phyloP scores from a whole-genome alignment of 2,797 vertebrate genomes.

The Coregonus sp. region DNA sequence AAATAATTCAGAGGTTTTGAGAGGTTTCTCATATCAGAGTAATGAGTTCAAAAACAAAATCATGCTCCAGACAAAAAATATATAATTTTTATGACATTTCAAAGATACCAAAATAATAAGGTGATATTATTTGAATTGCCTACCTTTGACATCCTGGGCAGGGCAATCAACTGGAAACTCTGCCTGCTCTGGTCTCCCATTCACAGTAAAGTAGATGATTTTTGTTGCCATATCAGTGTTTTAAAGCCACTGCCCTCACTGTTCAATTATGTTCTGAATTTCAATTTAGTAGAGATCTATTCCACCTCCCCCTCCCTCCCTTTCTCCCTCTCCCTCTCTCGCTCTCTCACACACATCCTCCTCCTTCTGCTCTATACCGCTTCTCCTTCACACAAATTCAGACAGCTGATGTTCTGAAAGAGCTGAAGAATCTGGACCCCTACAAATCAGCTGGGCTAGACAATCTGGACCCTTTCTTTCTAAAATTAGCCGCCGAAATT shows the following conservation, averaged over 20 bases:
- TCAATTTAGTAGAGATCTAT: conserved; percentile 25
- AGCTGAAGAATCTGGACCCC: no score
- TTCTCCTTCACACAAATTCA: no score
- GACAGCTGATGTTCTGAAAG: no score
- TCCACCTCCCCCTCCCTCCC: conserved; percentile 21
- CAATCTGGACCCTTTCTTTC: no score
- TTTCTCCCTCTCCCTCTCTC: conserved; percentile 1
- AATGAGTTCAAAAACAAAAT: no score
- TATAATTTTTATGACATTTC: not conserved
- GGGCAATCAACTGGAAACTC: conserved; percentile 75
- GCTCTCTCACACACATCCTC: not conserved
- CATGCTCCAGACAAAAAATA: no score
- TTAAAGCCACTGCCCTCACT: conserved; percentile 14
- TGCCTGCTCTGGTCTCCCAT: conserved; percentile 76
- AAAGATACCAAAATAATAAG: not conserved
- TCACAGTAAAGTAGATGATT: conserved; percentile 78
- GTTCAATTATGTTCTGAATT: conserved; percentile 34
- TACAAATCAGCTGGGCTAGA: no score
- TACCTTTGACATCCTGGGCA: conserved; percentile 79
- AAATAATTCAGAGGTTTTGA: no score
- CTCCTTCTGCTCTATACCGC: not conserved
- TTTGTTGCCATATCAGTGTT: conserved; percentile 68
- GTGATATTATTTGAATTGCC: not conserved
- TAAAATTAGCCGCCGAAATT: no score
- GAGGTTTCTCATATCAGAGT: not conserved